These are phyloP conservation scores for Taxidea taxus DNA, from an alignment of 2,113 vertebrate genomes.

Conservation along the genomic window DNA sequence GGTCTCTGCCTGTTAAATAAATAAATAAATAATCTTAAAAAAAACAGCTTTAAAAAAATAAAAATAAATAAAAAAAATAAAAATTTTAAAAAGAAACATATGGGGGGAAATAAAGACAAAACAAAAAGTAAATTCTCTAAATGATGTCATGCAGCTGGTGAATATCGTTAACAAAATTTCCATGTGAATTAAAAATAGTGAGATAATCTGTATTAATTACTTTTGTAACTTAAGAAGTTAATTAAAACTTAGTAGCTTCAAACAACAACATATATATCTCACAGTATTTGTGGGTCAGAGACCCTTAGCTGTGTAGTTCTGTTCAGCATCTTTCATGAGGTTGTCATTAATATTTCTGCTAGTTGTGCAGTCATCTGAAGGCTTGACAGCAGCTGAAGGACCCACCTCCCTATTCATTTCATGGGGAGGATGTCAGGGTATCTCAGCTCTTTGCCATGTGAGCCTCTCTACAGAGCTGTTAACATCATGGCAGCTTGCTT, in stretches of 20 bases:
- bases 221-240: not conserved
- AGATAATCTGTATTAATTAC: not conserved
- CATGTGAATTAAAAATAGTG: not conserved
- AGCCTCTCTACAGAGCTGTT: not conserved
- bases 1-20: no score
- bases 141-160: not conserved
- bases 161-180: not conserved
- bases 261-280: not conserved
- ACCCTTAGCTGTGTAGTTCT: not conserved
- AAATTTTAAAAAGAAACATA: not conserved
- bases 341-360: not conserved
- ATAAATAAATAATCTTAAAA: no score
- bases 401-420: not conserved
- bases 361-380: not conserved
- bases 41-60: no score
- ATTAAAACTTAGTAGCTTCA: not conserved
- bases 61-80: not conserved
- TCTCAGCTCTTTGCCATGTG: not conserved
- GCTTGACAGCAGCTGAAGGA: not conserved
- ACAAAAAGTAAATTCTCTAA: not conserved
- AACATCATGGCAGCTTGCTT: not conserved
- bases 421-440: not conserved
- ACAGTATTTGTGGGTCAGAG: not conserved
- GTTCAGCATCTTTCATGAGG: not conserved
- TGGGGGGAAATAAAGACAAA: not conserved